These are phyloP conservation scores for Eueremaeus valkanovi DNA, from an alignment of 2,888 invertebrate species.

Conservation along the genomic window DNA sequence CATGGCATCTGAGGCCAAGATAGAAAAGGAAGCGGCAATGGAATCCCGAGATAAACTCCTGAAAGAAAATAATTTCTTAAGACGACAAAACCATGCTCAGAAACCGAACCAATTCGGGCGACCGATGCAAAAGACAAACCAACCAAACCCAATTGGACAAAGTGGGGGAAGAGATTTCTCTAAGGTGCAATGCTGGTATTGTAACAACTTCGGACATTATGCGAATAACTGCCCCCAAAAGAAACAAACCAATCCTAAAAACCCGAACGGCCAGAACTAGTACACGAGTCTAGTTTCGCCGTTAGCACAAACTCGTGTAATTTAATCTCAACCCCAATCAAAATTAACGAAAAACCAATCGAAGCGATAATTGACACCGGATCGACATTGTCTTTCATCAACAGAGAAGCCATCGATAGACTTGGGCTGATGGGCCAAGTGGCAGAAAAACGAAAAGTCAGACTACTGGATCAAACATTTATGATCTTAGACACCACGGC, in stretches of 20 bases:
- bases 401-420: not conserved
- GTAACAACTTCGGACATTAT: not conserved
- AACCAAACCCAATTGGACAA: not conserved
- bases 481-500: too few species aligned
- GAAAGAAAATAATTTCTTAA: too few species aligned
- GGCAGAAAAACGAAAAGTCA: too few species aligned
- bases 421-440: not conserved
- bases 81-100: too few species aligned
- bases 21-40: too few species aligned
- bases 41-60: too few species aligned
- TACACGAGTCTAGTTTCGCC: not conserved
- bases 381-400: not conserved
- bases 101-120: too few species aligned
- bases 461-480: too few species aligned
- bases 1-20: not conserved
- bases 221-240: not conserved
- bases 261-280: not conserved
- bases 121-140: not conserved
- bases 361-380: not conserved
- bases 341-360: not conserved
- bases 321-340: not conserved
- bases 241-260: not conserved
- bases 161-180: not conserved
- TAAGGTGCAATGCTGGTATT: not conserved
- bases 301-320: not conserved